Percentiles rank a stretch among this genome's conserved stretches.
These are phyloP conservation scores for Echinometra lucunter DNA, from an alignment of 53 echinoderm and acorn worm genomes.

Conservation along the genomic window DNA sequence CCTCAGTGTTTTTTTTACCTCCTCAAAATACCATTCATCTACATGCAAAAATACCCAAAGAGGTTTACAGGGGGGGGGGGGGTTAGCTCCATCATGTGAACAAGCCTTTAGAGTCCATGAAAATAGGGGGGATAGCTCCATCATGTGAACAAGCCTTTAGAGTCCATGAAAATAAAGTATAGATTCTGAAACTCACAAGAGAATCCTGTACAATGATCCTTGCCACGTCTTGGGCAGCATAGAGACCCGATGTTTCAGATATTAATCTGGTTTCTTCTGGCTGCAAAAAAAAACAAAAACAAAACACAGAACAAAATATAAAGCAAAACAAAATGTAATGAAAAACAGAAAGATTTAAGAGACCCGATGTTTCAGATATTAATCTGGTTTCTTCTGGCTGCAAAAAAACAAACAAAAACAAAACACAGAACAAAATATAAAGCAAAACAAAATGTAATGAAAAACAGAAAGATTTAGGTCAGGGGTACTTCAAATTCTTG, in stretches of 20 bases:
- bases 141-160: no score
- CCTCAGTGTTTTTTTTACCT: no score
- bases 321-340: no score
- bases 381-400: constrained; percentile 92
- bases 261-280: constrained; percentile 89
- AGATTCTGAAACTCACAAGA: constrained; percentile 70
- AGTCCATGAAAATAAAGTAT: background rate
- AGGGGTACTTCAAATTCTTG: no score
- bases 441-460: no score
- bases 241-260: constrained; percentile 87
- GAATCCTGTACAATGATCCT: constrained; percentile 84
- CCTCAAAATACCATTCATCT: no score
- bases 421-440: background rate
- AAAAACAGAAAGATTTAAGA: background rate
- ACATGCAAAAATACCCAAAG: no score
- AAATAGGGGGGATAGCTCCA: no score
- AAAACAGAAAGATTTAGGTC: background rate
- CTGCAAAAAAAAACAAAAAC: constrained; percentile 60
- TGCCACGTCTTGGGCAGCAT: constrained; percentile 88
- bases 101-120: no score
- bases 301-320: background rate
- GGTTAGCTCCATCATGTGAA: no score
- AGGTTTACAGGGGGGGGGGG: no score
- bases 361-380: constrained; percentile 89
- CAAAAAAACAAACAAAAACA: background rate